Conservation (phyloP, 2,113 vertebrate genomes). For the Eupsittula cactorum region DNA sequence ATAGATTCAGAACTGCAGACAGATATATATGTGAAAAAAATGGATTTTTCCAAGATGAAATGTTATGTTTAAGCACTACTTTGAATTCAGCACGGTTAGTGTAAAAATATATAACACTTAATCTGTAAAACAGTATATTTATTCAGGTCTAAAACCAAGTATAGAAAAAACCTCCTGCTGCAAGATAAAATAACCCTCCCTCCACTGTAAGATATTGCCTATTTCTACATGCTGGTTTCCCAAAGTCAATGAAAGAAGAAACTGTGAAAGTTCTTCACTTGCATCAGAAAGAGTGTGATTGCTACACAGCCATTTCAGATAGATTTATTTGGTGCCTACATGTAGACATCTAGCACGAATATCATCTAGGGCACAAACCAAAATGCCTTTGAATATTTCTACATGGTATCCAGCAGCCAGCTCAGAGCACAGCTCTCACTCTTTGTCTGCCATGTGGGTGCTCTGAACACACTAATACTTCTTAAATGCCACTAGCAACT, state of each 20-base stretch:
- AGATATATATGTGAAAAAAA: not conserved
- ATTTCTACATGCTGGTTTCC: not conserved
- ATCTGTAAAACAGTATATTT: not conserved
- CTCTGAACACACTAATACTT: not conserved
- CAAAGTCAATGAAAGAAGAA: not conserved
- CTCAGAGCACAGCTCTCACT: not conserved
- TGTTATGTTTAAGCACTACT: not conserved
- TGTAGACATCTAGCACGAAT: not conserved
- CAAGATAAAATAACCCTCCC: not conserved
- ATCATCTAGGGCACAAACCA: not conserved
- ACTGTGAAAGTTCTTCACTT: not conserved
- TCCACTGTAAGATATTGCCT: not conserved
- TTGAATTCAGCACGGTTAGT: not conserved
- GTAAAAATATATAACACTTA: not conserved
- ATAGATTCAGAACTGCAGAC: not conserved
- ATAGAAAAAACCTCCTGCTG: not conserved
- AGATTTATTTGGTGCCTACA: conserved; percentile 8
- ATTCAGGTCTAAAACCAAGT: not conserved
- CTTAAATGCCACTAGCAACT: conserved; percentile 8
- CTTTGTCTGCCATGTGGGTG: not conserved
- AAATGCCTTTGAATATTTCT: not conserved
- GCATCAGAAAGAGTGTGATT: not conserved
- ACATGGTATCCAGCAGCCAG: not conserved
- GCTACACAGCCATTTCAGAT: not conserved
- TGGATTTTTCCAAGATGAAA: not conserved